A percentile compares a stretch with the other conserved stretches of the same genome.
phyloP scores from a whole-genome alignment of 2,888 invertebrate species.

The Brenthis daphne region DNA sequence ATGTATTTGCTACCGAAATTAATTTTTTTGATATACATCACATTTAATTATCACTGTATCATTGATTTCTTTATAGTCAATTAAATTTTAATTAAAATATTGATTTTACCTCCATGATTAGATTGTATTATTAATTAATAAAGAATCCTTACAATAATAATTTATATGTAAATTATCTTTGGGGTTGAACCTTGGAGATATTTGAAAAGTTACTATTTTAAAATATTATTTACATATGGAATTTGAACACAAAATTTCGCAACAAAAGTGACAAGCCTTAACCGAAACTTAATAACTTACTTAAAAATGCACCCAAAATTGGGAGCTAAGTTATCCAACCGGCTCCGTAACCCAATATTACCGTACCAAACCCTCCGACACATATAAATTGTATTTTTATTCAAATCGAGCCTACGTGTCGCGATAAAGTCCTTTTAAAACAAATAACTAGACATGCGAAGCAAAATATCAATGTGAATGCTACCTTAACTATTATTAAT shows the following conservation, averaged over 20 bases:
- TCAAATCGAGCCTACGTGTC: constrained; percentile 79
- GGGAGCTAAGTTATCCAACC: constrained; percentile 72
- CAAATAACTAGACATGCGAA: constrained; percentile 65
- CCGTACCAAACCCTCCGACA: constrained; percentile 73
- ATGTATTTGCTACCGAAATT: constrained; percentile 27
- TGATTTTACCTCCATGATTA: neutral
- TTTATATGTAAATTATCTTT: neutral
- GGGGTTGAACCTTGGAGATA: neutral
- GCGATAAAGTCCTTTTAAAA: constrained; percentile 77
- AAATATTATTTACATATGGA: constrained; percentile 12
- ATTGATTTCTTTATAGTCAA: constrained; percentile 11
- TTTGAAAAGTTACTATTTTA: neutral
- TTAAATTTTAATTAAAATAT: constrained; percentile 4
- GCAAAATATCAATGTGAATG: constrained; percentile 48
- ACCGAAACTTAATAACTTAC: constrained; percentile 80
- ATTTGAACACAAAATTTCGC: constrained; percentile 73
- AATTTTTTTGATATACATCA: constrained; percentile 11
- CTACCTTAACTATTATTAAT: constrained; percentile 50
- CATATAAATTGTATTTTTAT: constrained; percentile 83
- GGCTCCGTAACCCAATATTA: constrained; percentile 77
- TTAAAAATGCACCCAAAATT: constrained; percentile 80
- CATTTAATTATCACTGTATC: constrained; percentile 20
- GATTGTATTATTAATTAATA: neutral
- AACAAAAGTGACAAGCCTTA: constrained; percentile 75
- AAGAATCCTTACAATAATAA: neutral